These are phyloP conservation scores for Nothocercus nigrocapillus DNA, from an alignment of 2,113 vertebrate genomes.

Conservation along the genomic window DNA sequence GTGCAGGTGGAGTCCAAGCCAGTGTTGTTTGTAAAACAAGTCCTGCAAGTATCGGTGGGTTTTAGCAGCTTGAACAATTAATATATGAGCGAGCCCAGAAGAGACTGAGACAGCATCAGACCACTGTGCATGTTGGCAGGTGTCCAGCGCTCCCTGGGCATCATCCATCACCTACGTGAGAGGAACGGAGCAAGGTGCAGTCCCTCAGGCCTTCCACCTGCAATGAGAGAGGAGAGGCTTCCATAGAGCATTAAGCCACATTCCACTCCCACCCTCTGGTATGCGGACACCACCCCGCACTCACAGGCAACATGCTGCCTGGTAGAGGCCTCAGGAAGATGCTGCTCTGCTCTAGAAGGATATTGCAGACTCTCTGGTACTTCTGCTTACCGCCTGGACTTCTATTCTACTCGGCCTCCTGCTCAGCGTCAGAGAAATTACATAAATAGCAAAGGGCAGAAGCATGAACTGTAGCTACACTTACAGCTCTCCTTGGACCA, in stretches of 20 bases:
- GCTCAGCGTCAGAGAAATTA: not conserved
- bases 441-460: not conserved
- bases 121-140: not conserved
- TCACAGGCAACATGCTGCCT: not conserved
- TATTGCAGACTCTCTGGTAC: not conserved
- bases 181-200: not conserved
- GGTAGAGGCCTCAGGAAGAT: fast-evolving
- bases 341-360: not conserved
- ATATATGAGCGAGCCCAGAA: not conserved
- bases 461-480: not conserved
- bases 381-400: not conserved
- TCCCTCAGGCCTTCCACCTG: not conserved
- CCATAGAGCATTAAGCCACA: not conserved
- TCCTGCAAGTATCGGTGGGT: not conserved
- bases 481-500: not conserved
- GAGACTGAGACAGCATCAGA: not conserved
- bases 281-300: fast-evolving
- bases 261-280: not conserved
- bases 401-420: not conserved
- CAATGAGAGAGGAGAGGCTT: not conserved
- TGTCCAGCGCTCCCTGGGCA: not conserved
- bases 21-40: not conserved
- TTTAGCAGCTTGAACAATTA: not conserved
- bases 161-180: not conserved
- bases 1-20: not conserved